A percentile compares a stretch with the other conserved stretches of the same genome.
phyloP scores from a whole-genome alignment of 2,888 invertebrate species.

The Melolontha melolontha region DNA sequence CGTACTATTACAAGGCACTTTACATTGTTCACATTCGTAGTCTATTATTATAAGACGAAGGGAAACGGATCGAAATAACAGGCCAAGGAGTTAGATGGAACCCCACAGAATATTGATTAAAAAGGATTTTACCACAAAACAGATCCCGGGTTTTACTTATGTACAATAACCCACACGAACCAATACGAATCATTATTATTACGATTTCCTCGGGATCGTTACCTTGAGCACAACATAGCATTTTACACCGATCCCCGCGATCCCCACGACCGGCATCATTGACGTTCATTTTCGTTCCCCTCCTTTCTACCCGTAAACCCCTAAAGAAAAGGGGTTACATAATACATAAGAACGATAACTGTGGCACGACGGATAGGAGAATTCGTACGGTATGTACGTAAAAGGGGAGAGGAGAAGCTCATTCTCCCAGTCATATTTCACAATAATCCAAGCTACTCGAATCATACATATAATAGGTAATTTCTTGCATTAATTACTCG shows the following conservation, averaged over 20 bases:
- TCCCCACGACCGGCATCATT: constrained; percentile 22
- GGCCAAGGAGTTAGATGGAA: not conserved
- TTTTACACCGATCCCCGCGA: constrained; percentile 28
- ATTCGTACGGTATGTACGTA: constrained; percentile 7
- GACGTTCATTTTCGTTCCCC: constrained; percentile 45
- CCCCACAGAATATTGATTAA: constrained; percentile 14
- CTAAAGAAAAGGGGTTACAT: constrained; percentile 42
- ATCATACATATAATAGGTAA: constrained; percentile 68
- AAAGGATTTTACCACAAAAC: constrained; percentile 24
- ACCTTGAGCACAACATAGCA: constrained; percentile 22
- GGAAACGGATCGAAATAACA: constrained; percentile 24
- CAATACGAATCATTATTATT: constrained; percentile 43
- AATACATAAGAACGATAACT: constrained; percentile 43
- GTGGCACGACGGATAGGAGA: constrained; percentile 34
- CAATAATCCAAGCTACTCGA: constrained; percentile 66
- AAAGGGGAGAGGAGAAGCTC: constrained; percentile 23
- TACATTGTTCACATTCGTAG: constrained; percentile 28
- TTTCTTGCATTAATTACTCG: constrained; percentile 69
- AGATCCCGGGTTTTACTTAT: constrained; percentile 13
- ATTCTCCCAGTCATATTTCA: constrained; percentile 63
- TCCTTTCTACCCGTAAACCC: constrained; percentile 28
- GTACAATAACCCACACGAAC: constrained; percentile 12
- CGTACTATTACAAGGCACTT: constrained; percentile 22
- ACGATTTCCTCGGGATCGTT: constrained; percentile 45
- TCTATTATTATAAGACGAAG: constrained; percentile 26